phyloP scores from a whole-genome alignment of 2,888 invertebrate species.

The Limulus polyphemus region DNA sequence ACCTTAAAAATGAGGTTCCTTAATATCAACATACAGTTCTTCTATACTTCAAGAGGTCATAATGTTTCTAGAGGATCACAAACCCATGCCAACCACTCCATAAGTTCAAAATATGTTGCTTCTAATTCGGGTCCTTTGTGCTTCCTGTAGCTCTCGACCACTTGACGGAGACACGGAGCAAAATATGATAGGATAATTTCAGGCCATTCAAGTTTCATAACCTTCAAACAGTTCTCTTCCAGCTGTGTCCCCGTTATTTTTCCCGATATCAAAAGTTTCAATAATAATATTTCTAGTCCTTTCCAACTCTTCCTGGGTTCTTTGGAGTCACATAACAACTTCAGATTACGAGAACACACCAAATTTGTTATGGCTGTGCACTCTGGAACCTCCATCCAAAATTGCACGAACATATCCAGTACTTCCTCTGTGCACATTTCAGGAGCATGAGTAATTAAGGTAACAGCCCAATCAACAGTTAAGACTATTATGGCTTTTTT shows the following conservation, averaged over 20 bases:
- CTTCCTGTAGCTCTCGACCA: not conserved
- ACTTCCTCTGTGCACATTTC: conserved; percentile 3
- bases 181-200: not conserved
- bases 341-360: conserved; percentile 12
- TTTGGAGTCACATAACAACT: conserved; percentile 4
- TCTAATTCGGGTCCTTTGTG: not conserved
- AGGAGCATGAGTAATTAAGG: conserved; percentile 10
- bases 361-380: conserved; percentile 4
- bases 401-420: not conserved
- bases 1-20: no score
- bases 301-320: conserved; percentile 5
- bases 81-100: not conserved
- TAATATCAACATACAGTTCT: no score
- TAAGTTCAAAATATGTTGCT: not conserved
- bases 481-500: no score
- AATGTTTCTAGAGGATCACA: not conserved
- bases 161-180: not conserved
- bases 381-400: conserved; percentile 6
- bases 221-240: not conserved
- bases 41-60: not conserved
- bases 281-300: not conserved
- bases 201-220: conserved; percentile 1
- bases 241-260: not conserved
- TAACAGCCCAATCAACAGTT: conserved; percentile 10
- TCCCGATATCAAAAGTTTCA: not conserved